Conservation (phyloP, 2,797 vertebrate genomes). For the Poeciliopsis gracilis region DNA sequence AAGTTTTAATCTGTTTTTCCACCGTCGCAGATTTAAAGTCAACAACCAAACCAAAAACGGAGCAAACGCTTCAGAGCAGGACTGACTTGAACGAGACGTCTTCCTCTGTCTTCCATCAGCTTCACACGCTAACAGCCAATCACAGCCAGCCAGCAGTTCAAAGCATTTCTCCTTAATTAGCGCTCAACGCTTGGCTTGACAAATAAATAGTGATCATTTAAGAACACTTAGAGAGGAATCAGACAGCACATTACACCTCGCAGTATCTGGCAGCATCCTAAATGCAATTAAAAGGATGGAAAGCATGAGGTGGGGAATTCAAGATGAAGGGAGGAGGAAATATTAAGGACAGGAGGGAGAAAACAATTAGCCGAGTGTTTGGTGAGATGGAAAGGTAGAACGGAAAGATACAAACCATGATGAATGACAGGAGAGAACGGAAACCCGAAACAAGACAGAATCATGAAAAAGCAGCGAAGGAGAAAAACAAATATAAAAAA, state of each 20-base stretch:
- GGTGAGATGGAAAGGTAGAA: background rate
- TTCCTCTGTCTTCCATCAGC: constrained; percentile 50
- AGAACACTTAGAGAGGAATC: constrained; percentile 78
- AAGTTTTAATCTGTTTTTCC: background rate
- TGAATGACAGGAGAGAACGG: background rate
- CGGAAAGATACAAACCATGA: background rate
- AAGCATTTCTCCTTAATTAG: constrained; percentile 77
- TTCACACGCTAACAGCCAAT: constrained; percentile 17
- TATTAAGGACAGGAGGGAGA: background rate
- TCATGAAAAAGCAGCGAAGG: background rate
- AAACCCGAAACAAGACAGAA: background rate
- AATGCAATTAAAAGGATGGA: constrained; percentile 46
- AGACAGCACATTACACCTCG: constrained; percentile 78
- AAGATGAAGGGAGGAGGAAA: constrained; percentile 6
- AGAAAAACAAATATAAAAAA: background rate
- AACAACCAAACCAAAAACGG: background rate
- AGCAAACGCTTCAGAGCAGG: background rate
- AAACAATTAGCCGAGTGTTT: background rate
- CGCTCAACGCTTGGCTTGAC: constrained; percentile 75
- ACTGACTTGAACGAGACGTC: constrained; percentile 29
- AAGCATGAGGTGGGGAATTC: background rate
- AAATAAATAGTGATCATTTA: constrained; percentile 80
- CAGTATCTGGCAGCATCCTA: constrained; percentile 68
- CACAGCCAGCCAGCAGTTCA: constrained; percentile 53
- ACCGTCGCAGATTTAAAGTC: background rate